Percentiles rank a stretch among this genome's conserved stretches.
Conservation (phyloP, 1,140 invertebrate species). For the Littorina saxatilis region DNA sequence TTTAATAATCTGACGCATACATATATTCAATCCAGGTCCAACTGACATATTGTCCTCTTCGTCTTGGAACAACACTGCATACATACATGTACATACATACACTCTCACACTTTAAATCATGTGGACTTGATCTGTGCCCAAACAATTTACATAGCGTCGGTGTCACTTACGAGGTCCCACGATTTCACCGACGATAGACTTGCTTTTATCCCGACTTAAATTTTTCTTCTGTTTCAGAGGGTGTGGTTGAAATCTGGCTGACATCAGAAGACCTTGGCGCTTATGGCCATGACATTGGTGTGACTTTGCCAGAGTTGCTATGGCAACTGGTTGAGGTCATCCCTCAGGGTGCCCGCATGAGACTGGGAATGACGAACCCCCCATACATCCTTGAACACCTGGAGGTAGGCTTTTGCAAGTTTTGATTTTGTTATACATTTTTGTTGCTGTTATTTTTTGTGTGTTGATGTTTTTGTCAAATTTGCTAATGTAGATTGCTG, state of each 20-base stretch:
- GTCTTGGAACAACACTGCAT: no score
- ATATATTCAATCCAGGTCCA: no score
- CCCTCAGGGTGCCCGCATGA: conserved; percentile 90
- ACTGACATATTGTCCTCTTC: no score
- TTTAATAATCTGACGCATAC: no score
- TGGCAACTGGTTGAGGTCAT: conserved; percentile 92
- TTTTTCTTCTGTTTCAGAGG: conserved; percentile 80
- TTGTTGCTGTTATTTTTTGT: background rate
- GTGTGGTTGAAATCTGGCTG: conserved; percentile 98
- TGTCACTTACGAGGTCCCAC: no score
- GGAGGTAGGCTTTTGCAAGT: conserved; percentile 76
- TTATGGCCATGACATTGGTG: conserved; percentile 96
- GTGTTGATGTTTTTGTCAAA: background rate
- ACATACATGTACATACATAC: no score
- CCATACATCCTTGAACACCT: conserved; percentile 98
- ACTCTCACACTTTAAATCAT: no score
- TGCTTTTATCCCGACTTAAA: no score
- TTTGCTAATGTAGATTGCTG: background rate
- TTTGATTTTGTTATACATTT: background rate
- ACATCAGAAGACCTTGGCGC: conserved; percentile 99
- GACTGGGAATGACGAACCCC: conserved; percentile 98
- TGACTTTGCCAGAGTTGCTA: conserved; percentile 89
- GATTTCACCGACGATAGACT: no score
- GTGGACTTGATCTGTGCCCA: no score
- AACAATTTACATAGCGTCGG: no score